phyloP scores from a whole-genome alignment of 2,797 vertebrate species.

The Pogonophryne albipinna region DNA sequence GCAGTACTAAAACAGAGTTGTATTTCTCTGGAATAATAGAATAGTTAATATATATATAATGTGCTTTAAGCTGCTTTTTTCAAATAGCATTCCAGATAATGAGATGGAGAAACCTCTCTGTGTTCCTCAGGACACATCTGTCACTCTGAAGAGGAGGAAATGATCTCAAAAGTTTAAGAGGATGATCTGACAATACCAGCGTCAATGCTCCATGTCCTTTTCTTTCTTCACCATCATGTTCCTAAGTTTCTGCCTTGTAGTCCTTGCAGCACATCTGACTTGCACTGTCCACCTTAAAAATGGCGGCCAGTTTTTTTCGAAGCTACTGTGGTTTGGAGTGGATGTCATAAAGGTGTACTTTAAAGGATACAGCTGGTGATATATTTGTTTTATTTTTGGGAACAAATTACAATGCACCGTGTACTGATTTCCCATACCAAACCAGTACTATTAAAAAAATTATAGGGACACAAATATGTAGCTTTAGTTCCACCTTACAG shows the following conservation, averaged over 20 bases:
- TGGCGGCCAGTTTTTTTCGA: constrained; percentile 22
- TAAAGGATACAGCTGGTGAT: constrained; percentile 13
- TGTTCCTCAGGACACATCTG: constrained; percentile 58
- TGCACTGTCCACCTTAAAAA: constrained; percentile 14
- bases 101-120: constrained; percentile 32
- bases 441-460: not conserved
- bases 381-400: not conserved
- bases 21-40: constrained; percentile 34
- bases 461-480: constrained; percentile 3
- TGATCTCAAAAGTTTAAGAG: constrained; percentile 4
- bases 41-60: constrained; percentile 37
- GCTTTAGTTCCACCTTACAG: not conserved
- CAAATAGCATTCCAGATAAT: constrained; percentile 54
- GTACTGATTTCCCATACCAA: not conserved
- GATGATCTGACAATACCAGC: constrained; percentile 18
- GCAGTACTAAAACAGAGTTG: constrained; percentile 19
- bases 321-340: constrained; percentile 21
- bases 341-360: constrained; percentile 18
- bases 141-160: constrained; percentile 28
- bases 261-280: constrained; percentile 11
- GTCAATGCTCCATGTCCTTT: constrained; percentile 1
- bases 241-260: constrained; percentile 1
- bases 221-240: constrained; percentile 6
- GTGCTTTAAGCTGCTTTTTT: constrained; percentile 64
- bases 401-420: constrained; percentile 21